These are phyloP conservation scores for Coptotermes formosanus DNA, from an alignment of 1,140 invertebrate genomes.

Conservation along the genomic window DNA sequence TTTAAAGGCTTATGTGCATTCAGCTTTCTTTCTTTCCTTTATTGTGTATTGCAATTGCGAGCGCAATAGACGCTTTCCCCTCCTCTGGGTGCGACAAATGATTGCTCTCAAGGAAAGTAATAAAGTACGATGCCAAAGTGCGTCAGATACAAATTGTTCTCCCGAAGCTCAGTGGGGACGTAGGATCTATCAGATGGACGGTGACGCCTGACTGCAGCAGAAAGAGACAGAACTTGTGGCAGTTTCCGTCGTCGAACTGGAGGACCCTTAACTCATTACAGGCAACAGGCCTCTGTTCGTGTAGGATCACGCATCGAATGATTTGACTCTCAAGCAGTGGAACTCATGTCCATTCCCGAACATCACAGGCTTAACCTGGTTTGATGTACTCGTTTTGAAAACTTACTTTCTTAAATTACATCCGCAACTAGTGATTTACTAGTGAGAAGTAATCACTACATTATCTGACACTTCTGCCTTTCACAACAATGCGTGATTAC, in stretches of 20 bases:
- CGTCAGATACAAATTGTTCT: constrained; percentile 29
- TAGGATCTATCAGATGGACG: constrained; percentile 23
- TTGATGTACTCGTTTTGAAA: no score
- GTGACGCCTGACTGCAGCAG: not conserved
- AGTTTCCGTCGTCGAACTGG: not conserved
- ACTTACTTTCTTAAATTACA: no score
- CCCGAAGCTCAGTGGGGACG: not conserved
- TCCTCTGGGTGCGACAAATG: not conserved
- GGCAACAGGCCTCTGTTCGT: not conserved
- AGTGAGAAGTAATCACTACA: no score
- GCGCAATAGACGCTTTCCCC: not conserved
- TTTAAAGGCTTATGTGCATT: constrained; percentile 3
- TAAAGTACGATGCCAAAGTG: constrained; percentile 20
- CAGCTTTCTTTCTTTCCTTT: not conserved
- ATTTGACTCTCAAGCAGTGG: not conserved
- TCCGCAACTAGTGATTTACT: no score
- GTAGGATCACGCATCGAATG: not conserved
- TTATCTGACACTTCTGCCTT: no score
- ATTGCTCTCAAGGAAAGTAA: constrained; percentile 21
- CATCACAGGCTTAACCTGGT: no score
- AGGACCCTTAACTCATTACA: constrained; percentile 5
- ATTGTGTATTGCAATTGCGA: not conserved
- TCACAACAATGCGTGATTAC: no score
- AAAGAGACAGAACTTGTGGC: not conserved
- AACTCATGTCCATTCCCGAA: not conserved